Percentiles rank a stretch among this genome's conserved stretches.
phyloP scores from a whole-genome alignment of 2,888 invertebrate species.

The Lysandra coridon region DNA sequence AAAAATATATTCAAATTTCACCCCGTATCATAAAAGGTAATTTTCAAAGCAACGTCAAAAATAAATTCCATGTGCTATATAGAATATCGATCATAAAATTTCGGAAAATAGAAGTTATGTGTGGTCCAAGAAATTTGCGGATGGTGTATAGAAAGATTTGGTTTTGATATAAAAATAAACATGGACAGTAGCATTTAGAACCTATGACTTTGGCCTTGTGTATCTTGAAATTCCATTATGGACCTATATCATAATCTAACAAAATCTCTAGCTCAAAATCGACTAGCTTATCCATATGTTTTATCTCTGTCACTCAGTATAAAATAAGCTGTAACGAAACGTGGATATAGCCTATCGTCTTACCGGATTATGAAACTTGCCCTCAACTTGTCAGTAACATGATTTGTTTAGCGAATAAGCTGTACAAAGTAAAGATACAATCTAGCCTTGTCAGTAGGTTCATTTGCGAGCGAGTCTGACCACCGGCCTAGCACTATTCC shows the following conservation, averaged over 20 bases:
- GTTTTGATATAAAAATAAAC: constrained; percentile 42
- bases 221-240: neutral
- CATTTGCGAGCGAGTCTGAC: constrained; percentile 54
- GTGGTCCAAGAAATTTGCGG: constrained; percentile 42
- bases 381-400: neutral
- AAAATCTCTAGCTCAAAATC: too few species aligned
- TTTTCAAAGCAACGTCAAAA: constrained; percentile 13
- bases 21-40: constrained; percentile 20
- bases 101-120: constrained; percentile 34
- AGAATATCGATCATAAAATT: constrained; percentile 36
- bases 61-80: neutral
- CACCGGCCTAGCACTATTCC: constrained; percentile 66
- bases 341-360: too few species aligned
- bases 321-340: neutral
- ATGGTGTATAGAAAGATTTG: constrained; percentile 40
- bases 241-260: too few species aligned
- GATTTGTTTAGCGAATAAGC: neutral
- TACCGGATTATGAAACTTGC: neutral
- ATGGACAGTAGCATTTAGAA: constrained; percentile 34
- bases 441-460: constrained; percentile 33
- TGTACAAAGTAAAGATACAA: neutral
- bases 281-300: neutral
- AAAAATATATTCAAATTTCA: constrained; percentile 51
- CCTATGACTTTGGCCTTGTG: neutral
- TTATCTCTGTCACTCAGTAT: neutral